Conservation (phyloP, 2,888 invertebrate genomes). For the Gnatocerus cornutus region DNA sequence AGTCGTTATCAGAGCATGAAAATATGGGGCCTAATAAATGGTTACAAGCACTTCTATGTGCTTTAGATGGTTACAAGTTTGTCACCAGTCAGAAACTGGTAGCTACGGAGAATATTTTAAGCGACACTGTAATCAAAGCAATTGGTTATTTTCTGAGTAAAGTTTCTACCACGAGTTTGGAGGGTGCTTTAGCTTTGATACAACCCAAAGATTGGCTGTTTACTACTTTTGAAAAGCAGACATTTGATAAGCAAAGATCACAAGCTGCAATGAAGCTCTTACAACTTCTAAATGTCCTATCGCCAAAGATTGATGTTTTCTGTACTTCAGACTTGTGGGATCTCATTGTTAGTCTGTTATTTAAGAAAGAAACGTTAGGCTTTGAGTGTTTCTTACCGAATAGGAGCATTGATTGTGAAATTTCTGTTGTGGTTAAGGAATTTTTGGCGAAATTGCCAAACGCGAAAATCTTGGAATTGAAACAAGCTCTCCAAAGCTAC, state of each 20-base stretch:
- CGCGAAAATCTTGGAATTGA: not conserved
- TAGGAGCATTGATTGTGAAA: slow-evolving; percentile 5
- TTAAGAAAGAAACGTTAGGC: slow-evolving; percentile 56
- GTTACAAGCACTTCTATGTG: slow-evolving; percentile 68
- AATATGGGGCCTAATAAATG: slow-evolving; percentile 62
- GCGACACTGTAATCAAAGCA: slow-evolving; percentile 50
- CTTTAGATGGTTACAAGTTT: slow-evolving; percentile 68
- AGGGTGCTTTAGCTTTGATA: slow-evolving; percentile 53
- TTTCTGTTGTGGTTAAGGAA: not conserved
- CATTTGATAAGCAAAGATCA: slow-evolving; percentile 46
- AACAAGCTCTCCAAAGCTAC: slow-evolving; percentile 13
- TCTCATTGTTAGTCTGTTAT: slow-evolving; percentile 57
- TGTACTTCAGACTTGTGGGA: slow-evolving; percentile 56
- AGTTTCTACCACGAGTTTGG: slow-evolving; percentile 49
- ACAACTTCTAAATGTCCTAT: slow-evolving; percentile 39
- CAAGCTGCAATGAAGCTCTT: slow-evolving; percentile 23
- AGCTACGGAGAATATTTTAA: slow-evolving; percentile 6
- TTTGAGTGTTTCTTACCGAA: slow-evolving; percentile 48
- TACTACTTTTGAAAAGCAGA: slow-evolving; percentile 57
- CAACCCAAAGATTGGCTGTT: slow-evolving; percentile 50
- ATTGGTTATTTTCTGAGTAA: slow-evolving; percentile 59
- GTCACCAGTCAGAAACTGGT: slow-evolving; percentile 56
- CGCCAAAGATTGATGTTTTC: slow-evolving; percentile 46
- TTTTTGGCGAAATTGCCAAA: slow-evolving; percentile 7
- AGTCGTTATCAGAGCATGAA: slow-evolving; percentile 58